These are phyloP conservation scores for Bombyx mori DNA, from an alignment of 1,140 invertebrate genomes.

Conservation along the genomic window DNA sequence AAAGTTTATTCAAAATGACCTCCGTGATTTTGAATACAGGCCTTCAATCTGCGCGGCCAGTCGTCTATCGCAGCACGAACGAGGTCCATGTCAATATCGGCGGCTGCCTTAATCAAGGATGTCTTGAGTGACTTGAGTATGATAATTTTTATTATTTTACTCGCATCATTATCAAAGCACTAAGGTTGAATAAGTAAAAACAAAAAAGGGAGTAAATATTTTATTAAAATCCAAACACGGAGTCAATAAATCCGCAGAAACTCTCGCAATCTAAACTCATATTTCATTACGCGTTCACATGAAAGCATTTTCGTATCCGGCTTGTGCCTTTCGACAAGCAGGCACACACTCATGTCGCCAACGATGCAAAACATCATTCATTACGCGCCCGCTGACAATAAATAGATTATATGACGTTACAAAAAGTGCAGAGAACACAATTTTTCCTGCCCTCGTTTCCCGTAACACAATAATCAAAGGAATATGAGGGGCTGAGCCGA, in stretches of 20 bases:
- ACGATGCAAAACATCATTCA: constrained; percentile 55
- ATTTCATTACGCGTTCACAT: constrained; percentile 31
- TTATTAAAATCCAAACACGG: neutral
- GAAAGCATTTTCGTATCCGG: constrained; percentile 29
- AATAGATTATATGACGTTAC: constrained; percentile 59
- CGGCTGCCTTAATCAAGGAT: too few species aligned
- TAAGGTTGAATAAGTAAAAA: too few species aligned
- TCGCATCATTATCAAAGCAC: too few species aligned
- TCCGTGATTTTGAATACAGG: too few species aligned
- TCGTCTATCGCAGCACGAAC: too few species aligned
- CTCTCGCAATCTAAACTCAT: constrained; percentile 20
- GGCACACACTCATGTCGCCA: constrained; percentile 26
- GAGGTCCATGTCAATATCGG: too few species aligned
- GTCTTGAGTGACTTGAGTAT: too few species aligned
- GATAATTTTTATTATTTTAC: too few species aligned
- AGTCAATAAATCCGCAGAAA: constrained; percentile 10
- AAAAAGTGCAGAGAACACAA: constrained; percentile 54
- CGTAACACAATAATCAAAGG: constrained; percentile 67
- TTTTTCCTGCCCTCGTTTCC: constrained; percentile 49
- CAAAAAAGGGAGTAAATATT: too few species aligned
- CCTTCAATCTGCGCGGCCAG: too few species aligned
- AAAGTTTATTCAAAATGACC: too few species aligned
- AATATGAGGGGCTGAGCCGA: constrained; percentile 45
- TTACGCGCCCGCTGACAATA: constrained; percentile 51
- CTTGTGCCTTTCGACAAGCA: constrained; percentile 28